phyloP scores from a whole-genome alignment of 1,140 invertebrate genomes.

The Drepana arcuata region DNA sequence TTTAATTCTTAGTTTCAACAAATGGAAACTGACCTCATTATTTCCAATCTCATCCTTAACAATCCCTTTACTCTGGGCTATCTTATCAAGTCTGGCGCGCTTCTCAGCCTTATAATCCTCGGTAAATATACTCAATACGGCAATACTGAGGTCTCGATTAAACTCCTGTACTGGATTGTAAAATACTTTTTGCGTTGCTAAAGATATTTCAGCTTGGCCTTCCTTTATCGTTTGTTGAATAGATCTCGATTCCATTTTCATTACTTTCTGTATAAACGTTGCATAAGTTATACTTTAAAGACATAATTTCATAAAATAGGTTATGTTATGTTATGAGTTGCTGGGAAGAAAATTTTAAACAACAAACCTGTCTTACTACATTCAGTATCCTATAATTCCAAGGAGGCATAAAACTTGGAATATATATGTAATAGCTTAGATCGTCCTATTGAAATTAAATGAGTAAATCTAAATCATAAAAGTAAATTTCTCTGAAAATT shows the following conservation, averaged over 20 bases:
- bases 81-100: conserved; percentile 15
- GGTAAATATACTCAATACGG: conserved; percentile 75
- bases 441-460: no score
- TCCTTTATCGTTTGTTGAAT: conserved; percentile 68
- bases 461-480: no score
- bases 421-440: no score
- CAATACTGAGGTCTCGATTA: conserved; percentile 92
- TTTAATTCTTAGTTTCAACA: no score
- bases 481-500: no score
- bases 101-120: conserved; percentile 54
- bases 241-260: conserved; percentile 34
- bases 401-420: no score
- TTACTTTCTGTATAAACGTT: conserved; percentile 24
- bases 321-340: no score
- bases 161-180: conserved; percentile 99
- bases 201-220: conserved; percentile 81
- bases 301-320: conserved; percentile 6
- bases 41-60: background rate
- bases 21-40: no score
- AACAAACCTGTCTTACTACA: conserved; percentile 6
- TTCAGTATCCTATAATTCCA: no score
- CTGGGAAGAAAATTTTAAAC: no score
- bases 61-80: conserved; percentile 12
- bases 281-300: conserved; percentile 1
- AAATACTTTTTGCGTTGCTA: conserved; percentile 85